Percentiles rank a stretch among this genome's conserved stretches.
Conservation (phyloP, 1,140 invertebrate genomes). For the Drosophila setifemur region DNA sequence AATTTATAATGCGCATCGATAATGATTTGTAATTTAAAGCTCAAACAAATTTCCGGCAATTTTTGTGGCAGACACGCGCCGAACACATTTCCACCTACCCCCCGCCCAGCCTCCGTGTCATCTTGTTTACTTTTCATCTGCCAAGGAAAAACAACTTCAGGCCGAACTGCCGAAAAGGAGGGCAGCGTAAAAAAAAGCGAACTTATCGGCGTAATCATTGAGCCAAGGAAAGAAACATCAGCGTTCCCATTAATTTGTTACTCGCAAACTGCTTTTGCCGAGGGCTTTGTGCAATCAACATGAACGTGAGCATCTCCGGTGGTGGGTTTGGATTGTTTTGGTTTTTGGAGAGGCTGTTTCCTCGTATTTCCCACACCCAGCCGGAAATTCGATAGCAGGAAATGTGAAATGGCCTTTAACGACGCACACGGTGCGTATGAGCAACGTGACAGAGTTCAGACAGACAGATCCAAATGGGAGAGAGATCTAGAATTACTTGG, state of each 20-base stretch:
- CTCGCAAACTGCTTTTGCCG: conserved; percentile 50
- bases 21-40: conserved; percentile 79
- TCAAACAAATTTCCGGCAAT: conserved; percentile 73
- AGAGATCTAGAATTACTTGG: not conserved
- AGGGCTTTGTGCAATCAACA: conserved; percentile 71
- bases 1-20: conserved; percentile 78
- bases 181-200: conserved; percentile 40
- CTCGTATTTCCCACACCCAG: not conserved
- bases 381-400: conserved; percentile 63
- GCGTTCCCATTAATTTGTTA: conserved; percentile 68
- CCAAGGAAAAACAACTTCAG: conserved; percentile 18
- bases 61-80: conserved; percentile 43
- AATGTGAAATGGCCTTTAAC: conserved; percentile 60
- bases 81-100: conserved; percentile 17
- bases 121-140: conserved; percentile 42
- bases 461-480: not conserved
- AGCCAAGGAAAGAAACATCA: conserved; percentile 41
- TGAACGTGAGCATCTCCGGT: conserved; percentile 44
- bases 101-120: not conserved
- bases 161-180: not conserved
- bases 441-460: conserved; percentile 13
- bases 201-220: conserved; percentile 70
- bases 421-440: conserved; percentile 47
- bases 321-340: conserved; percentile 4
- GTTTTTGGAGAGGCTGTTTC: conserved; percentile 1